These are phyloP conservation scores for Latheticus oryzae DNA, from an alignment of 2,888 invertebrate species.

Conservation along the genomic window DNA sequence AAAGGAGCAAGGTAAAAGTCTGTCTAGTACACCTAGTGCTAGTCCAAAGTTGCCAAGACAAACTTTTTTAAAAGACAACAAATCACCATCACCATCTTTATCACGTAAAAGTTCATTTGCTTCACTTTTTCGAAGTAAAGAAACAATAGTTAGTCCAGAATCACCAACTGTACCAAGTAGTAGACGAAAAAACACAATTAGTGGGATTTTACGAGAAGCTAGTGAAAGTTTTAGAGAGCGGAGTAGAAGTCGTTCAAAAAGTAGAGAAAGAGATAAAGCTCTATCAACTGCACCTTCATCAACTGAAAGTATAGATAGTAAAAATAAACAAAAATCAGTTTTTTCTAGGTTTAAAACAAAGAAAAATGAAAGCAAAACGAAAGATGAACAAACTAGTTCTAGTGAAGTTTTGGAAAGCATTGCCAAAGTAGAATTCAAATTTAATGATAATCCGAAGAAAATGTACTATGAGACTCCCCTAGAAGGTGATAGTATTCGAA, in stretches of 20 bases:
- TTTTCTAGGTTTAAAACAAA: constrained; percentile 76
- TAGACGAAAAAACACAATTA: constrained; percentile 59
- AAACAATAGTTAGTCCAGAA: constrained; percentile 73
- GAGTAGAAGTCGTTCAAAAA: constrained; percentile 70
- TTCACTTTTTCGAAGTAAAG: constrained; percentile 81
- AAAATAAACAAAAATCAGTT: constrained; percentile 73
- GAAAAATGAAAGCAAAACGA: constrained; percentile 65
- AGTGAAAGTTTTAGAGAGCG: constrained; percentile 60
- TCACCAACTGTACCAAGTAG: constrained; percentile 67
- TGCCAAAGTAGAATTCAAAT: constrained; percentile 63
- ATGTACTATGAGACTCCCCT: constrained; percentile 75
- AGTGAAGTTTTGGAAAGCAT: constrained; percentile 64
- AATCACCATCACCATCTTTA: constrained; percentile 77
- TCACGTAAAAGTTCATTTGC: constrained; percentile 86
- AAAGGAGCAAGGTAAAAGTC: constrained; percentile 48
- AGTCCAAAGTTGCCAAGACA: constrained; percentile 67
- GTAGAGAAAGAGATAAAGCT: constrained; percentile 69
- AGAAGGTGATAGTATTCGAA: constrained; percentile 75
- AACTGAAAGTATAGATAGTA: constrained; percentile 64
- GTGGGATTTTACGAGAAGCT: constrained; percentile 61
- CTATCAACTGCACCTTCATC: constrained; percentile 69
- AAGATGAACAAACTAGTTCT: constrained; percentile 56
- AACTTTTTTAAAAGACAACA: constrained; percentile 50
- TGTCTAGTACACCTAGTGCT: constrained; percentile 60
- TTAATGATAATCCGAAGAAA: constrained; percentile 51